Evolutionary conservation across 1,140 invertebrate species (phyloP), one percentile per base, ranked within the genome.

Genomic region (Rhopalosiphum maidis): DNA sequence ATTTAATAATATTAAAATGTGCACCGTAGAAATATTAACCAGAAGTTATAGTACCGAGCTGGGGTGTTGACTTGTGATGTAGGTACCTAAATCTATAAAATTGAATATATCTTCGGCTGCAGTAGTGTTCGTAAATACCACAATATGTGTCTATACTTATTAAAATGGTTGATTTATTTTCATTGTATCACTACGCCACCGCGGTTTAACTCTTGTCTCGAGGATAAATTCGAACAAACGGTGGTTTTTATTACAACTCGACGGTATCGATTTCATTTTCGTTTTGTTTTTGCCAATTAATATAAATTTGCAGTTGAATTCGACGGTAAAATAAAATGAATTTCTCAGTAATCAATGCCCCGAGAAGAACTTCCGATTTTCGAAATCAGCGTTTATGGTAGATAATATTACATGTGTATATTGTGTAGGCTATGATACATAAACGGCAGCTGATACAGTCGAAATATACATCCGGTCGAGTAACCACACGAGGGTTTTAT

Each of bases 361-460:
- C 0, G 2, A 83, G 82, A 41, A 83, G 41, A 83, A 83, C 21
- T 83, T 83, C 0, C 6, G 82, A 83, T 41, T 83, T 83, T 35
- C 46, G 25, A 86, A 86, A 86, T 46, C 25, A 41, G 22, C 37
- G 23, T 85, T 2, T 46, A 41, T n/a, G 30, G 21, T 46, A 18
- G 60, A 18, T 68, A 77, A 18, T 77, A n/a, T 77, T 77, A n/a
- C n/a, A n/a, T n/a, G 4, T 25, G 7, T 23, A 15, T 48, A 15
- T 48, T 48, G 55, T 25, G 55, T 60, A 9, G 8, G 30, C 55
- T 30, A 15, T 30, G n/a, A 21, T 86, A 86, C 25, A 86, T 86
- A 30, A 46, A 86, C 85, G 60, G 30, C 60, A 86, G 85, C 85
- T 86, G 85, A 86, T 86, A n/a, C 54, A 86, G 23, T 86, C 30